Evolutionary conservation across 2,797 vertebrate genomes (phyloP).

Genomic region (Pipistrellus nathusii): DNA sequence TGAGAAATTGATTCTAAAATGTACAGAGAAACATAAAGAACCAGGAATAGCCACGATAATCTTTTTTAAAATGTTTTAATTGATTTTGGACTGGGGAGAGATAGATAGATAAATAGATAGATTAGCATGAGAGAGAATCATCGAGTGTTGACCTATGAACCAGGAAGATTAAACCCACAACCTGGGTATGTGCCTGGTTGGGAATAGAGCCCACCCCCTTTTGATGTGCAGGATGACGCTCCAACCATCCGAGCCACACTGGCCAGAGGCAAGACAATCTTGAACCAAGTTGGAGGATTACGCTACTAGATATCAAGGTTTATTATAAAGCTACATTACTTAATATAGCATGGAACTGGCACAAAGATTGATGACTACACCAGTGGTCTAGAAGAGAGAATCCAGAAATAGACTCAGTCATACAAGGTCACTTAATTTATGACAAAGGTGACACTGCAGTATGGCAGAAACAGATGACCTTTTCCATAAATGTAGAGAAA

Average conservation of each 20-base stretch:
- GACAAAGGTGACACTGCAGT: constrained; percentile 56
- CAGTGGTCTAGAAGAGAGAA: constrained; percentile 33
- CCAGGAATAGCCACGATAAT: constrained; percentile 46
- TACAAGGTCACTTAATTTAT: constrained; percentile 65
- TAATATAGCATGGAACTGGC: neutral
- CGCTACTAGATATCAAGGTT: constrained; percentile 46
- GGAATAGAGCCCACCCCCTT: neutral
- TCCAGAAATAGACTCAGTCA: constrained; percentile 67
- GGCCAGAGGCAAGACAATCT: constrained; percentile 18
- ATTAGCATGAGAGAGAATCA: neutral
- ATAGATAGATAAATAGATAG: neutral
- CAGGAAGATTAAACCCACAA: neutral
- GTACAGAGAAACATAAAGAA: constrained; percentile 54
- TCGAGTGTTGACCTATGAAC: neutral
- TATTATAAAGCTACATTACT: constrained; percentile 41
- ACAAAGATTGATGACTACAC: constrained; percentile 51
- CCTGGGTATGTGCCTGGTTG: neutral
- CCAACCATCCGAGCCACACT: neutral
- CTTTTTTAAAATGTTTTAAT: neutral
- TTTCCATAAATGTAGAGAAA: constrained; percentile 50
- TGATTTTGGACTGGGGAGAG: neutral
- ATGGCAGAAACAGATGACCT: constrained; percentile 27
- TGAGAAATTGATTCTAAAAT: constrained; percentile 65
- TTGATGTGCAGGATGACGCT: neutral
- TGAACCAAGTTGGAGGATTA: constrained; percentile 44